Conservation (phyloP, 2,797 vertebrate species). For the Megaceryle alcyon region DNA sequence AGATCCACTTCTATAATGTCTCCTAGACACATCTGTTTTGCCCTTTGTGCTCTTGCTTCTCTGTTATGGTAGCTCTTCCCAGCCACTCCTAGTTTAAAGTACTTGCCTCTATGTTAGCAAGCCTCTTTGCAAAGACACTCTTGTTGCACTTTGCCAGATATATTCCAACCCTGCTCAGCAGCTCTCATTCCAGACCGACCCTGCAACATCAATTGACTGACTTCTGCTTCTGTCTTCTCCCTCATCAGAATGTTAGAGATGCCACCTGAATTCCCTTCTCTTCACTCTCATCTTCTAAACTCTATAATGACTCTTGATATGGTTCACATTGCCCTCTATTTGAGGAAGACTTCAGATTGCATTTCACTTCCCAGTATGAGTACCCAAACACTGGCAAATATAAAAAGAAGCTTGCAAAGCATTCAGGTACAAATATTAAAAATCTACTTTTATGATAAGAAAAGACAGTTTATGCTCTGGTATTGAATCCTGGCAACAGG, state of each 20-base stretch:
- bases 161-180: background rate
- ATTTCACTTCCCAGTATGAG: background rate
- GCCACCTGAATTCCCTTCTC: background rate
- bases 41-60: background rate
- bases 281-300: background rate
- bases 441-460: background rate
- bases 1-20: background rate
- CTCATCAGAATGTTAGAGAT: background rate
- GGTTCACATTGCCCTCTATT: background rate
- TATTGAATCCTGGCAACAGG: background rate
- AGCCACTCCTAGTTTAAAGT: background rate
- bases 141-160: background rate
- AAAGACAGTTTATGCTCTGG: background rate
- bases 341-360: background rate
- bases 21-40: background rate
- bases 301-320: background rate
- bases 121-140: background rate
- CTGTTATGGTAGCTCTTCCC: background rate
- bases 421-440: background rate
- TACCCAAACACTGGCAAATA: background rate
- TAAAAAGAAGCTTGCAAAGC: background rate
- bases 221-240: background rate
- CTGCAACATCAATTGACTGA: background rate
- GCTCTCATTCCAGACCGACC: background rate
- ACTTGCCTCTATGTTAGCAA: background rate